A percentile compares a stretch with the other conserved stretches of the same genome.
phyloP scores from a whole-genome alignment of 2,113 vertebrate species.

The Condylura cristata region DNA sequence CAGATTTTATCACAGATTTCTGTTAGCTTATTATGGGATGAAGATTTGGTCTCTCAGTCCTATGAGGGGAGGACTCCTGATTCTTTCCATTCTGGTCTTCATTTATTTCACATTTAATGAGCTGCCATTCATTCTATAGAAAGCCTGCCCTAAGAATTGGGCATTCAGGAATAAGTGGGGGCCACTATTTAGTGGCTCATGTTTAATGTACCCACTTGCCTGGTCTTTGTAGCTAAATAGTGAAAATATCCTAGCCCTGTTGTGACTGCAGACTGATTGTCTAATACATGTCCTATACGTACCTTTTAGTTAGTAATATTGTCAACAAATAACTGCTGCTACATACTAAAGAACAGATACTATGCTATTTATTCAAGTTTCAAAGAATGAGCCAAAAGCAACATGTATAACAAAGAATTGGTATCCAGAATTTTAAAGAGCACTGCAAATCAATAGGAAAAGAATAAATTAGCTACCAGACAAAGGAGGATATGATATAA shows the following conservation, averaged over 20 bases:
- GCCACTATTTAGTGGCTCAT: not conserved
- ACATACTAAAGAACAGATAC: not conserved
- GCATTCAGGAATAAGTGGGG: not conserved
- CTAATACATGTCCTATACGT: not conserved
- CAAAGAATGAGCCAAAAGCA: constrained; percentile 28
- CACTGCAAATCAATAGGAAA: constrained; percentile 14
- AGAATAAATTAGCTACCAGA: not conserved
- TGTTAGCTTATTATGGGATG: constrained; percentile 81
- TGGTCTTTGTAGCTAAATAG: constrained; percentile 34
- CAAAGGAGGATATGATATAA: not conserved
- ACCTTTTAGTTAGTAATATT: not conserved
- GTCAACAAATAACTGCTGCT: not conserved
- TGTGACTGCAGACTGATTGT: not conserved
- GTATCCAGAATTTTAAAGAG: constrained; percentile 33
- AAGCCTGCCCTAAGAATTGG: constrained; percentile 25
- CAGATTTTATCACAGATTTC: constrained; percentile 83
- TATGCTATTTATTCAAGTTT: not conserved
- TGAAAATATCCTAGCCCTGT: not conserved
- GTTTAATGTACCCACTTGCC: constrained; percentile 16
- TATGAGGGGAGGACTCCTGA: constrained; percentile 69
- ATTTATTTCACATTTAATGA: constrained; percentile 21
- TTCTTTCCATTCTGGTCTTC: constrained; percentile 80
- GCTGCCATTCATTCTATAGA: not conserved
- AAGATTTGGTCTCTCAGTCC: constrained; percentile 79
- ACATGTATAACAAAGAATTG: not conserved